A percentile compares a stretch with the other conserved stretches of the same genome.
These are phyloP conservation scores for Tragelaphus scriptus DNA, from an alignment of 2,113 vertebrate genomes.

Conservation along the genomic window DNA sequence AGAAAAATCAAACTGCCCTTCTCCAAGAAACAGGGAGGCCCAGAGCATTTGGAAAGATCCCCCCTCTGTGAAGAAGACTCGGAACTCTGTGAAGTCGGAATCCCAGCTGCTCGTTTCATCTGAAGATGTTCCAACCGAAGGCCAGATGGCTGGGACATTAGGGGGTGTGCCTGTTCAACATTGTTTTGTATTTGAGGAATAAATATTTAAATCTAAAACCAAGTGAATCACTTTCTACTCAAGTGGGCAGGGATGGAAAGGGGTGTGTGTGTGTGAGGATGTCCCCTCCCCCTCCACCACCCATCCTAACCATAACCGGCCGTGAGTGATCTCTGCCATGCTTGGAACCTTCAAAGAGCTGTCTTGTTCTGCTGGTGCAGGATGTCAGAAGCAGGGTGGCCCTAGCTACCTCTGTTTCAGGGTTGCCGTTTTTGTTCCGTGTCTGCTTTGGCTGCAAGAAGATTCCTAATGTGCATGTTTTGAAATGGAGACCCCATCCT, in stretches of 20 bases:
- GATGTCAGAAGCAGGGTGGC: rapidly evolving
- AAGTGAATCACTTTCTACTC: conserved; percentile 70
- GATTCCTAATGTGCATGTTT: rapidly evolving
- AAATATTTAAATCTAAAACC: conserved; percentile 68
- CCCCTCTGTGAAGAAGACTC: background rate
- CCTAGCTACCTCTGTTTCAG: rapidly evolving
- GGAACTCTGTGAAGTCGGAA: background rate
- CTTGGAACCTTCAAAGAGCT: background rate
- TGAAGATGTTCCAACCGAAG: background rate
- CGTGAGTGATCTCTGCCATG: rapidly evolving
- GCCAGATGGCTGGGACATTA: conserved; percentile 49
- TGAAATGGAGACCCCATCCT: rapidly evolving
- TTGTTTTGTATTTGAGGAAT: conserved; percentile 55
- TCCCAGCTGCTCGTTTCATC: conserved; percentile 33
- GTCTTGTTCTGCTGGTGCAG: rapidly evolving
- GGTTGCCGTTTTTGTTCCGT: background rate
- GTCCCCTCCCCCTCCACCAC: background rate
- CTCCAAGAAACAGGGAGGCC: background rate
- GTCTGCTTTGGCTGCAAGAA: background rate
- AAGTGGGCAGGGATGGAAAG: conserved; percentile 57
- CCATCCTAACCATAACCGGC: background rate
- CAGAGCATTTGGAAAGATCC: background rate
- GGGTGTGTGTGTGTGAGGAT: background rate
- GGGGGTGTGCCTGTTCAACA: background rate
- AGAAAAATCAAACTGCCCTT: background rate